These are phyloP conservation scores for Trichacis sp. DNA, from an alignment of 2,888 invertebrate genomes.

Conservation along the genomic window DNA sequence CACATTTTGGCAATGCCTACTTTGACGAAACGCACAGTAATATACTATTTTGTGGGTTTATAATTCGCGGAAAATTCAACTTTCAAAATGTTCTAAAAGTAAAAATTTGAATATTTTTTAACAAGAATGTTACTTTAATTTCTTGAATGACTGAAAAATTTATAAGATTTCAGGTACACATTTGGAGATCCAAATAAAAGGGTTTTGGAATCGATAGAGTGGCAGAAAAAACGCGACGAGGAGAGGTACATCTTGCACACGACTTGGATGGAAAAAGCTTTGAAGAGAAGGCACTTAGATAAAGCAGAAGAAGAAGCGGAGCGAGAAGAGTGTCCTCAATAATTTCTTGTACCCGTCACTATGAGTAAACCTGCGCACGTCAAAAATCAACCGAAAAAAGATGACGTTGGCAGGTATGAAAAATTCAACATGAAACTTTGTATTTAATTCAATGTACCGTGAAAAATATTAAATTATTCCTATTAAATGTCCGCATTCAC, in stretches of 20 bases:
- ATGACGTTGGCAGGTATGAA: conserved; percentile 32
- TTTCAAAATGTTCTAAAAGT: too few relatives aligned
- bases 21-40: too few relatives aligned
- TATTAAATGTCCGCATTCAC: not conserved
- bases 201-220: not conserved
- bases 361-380: conserved; percentile 8
- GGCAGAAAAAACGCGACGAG: not conserved
- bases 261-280: too few relatives aligned
- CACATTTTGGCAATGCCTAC: too few relatives aligned
- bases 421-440: not conserved
- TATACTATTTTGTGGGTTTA: too few relatives aligned
- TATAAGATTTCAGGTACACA: not conserved
- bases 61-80: too few relatives aligned
- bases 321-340: not conserved
- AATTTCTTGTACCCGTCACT: too few relatives aligned
- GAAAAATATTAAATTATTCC: not conserved
- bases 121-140: too few relatives aligned
- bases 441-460: not conserved
- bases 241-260: conserved; percentile 6
- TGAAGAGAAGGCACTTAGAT: not conserved
- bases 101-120: too few relatives aligned
- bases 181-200: not conserved
- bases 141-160: not conserved
- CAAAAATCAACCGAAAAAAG: conserved; percentile 22
- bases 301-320: not conserved